Conservation (phyloP, 1,140 invertebrate species). For the Homalodisca vitripennis region DNA sequence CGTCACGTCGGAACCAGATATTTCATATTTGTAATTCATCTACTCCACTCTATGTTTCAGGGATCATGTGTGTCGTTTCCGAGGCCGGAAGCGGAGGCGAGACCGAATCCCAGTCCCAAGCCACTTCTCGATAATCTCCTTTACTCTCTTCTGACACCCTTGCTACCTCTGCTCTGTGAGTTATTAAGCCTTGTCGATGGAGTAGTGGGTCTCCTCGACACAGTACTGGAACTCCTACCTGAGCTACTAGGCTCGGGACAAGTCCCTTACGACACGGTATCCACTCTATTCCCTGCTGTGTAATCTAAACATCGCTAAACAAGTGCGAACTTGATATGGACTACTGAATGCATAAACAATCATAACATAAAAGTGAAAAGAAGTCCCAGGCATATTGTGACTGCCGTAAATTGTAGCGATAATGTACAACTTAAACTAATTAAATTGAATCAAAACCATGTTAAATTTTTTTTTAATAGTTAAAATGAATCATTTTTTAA, state of each 20-base stretch:
- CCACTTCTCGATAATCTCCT: slow-evolving; percentile 4
- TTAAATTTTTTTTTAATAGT: too few species aligned
- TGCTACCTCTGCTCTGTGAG: slow-evolving; percentile 3
- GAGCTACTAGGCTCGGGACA: neutral
- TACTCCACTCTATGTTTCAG: neutral
- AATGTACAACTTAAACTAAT: too few species aligned
- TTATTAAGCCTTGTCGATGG: neutral
- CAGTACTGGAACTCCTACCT: neutral
- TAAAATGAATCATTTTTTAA: too few species aligned
- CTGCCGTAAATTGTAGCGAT: too few species aligned
- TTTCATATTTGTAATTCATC: neutral
- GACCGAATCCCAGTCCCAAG: neutral
- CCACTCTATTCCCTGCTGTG: neutral
- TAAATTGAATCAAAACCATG: too few species aligned
- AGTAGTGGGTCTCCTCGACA: neutral
- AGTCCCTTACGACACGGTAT: neutral
- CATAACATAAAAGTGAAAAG: too few species aligned
- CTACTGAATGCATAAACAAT: too few species aligned
- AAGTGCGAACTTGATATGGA: too few species aligned
- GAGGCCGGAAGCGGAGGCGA: neutral
- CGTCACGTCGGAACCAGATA: too few species aligned
- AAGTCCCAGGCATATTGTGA: too few species aligned
- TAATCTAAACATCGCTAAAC: too few species aligned
- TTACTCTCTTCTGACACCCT: slow-evolving; percentile 2
- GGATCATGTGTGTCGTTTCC: neutral